A percentile compares a stretch with the other conserved stretches of the same genome.
These are phyloP conservation scores for Azemiops feae DNA, from an alignment of 2,113 vertebrate genomes.

Conservation along the genomic window DNA sequence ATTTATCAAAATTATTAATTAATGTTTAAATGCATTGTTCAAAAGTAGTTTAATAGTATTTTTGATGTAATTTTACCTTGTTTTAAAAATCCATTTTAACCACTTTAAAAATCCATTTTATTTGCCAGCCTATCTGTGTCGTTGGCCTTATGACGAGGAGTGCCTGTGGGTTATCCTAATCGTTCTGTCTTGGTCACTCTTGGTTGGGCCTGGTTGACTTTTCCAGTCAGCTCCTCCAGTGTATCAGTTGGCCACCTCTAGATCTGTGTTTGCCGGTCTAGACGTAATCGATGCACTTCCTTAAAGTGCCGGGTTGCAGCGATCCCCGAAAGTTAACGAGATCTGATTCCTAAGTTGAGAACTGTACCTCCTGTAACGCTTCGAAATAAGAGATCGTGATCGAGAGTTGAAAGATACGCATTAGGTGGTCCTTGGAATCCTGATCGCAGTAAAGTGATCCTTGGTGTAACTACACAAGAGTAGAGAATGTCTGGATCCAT, in stretches of 20 bases:
- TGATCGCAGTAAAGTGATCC: conserved; percentile 85
- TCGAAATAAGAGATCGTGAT: conserved; percentile 83
- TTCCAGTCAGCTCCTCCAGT: conserved; percentile 90
- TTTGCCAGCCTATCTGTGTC: conserved; percentile 99
- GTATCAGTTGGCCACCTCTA: conserved; percentile 92
- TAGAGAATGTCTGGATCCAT: conserved; percentile 94
- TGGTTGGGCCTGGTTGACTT: conserved; percentile 96
- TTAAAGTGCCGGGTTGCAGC: conserved; percentile 83
- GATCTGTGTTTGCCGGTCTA: conserved; percentile 92
- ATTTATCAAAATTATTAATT: conserved; percentile 50
- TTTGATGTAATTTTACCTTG: conserved; percentile 63
- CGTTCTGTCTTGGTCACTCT: conserved; percentile 99
- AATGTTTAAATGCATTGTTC: conserved; percentile 60
- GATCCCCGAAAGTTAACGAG: conserved; percentile 81
- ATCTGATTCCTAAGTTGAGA: conserved; percentile 86
- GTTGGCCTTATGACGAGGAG: conserved; percentile 98
- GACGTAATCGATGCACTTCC: conserved; percentile 80
- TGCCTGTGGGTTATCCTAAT: conserved; percentile 90
- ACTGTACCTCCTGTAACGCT: conserved; percentile 82
- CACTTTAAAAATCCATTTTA: conserved; percentile 86
- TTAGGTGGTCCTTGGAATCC: conserved; percentile 86
- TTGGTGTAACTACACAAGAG: conserved; percentile 87
- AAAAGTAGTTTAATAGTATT: conserved; percentile 65
- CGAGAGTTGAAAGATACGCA: conserved; percentile 79
- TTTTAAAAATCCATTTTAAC: conserved; percentile 63